These are phyloP conservation scores for Cairina moschata DNA, from an alignment of 2,113 vertebrate genomes.

Conservation along the genomic window DNA sequence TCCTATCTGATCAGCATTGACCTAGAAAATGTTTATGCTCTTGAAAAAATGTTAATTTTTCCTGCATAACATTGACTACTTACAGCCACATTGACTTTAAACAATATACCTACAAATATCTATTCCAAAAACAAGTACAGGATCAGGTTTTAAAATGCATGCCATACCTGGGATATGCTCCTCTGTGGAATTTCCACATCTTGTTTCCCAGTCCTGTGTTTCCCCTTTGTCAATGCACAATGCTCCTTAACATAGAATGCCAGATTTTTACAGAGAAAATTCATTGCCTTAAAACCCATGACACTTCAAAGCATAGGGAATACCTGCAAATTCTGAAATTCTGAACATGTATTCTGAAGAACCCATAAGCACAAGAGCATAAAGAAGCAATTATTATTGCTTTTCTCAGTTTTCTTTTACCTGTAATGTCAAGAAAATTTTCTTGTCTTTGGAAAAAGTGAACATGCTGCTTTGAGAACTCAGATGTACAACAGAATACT, in stretches of 20 bases:
- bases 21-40: background rate
- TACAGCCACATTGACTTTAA: background rate
- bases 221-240: background rate
- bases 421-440: background rate
- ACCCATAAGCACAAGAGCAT: background rate
- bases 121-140: background rate
- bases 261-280: background rate
- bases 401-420: background rate
- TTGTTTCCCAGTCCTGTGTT: background rate
- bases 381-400: background rate
- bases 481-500: background rate
- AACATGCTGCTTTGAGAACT: background rate
- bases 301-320: background rate
- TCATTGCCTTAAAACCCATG: background rate
- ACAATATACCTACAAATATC: background rate
- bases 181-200: background rate
- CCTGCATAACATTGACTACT: background rate
- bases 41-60: background rate
- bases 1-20: background rate
- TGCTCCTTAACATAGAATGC: background rate
- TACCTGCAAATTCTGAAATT: background rate
- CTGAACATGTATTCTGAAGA: background rate
- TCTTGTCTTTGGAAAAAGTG: background rate
- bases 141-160: background rate
- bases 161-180: background rate